phyloP scores from a whole-genome alignment of 2,113 vertebrate species.

The Uropsilus gracilis region DNA sequence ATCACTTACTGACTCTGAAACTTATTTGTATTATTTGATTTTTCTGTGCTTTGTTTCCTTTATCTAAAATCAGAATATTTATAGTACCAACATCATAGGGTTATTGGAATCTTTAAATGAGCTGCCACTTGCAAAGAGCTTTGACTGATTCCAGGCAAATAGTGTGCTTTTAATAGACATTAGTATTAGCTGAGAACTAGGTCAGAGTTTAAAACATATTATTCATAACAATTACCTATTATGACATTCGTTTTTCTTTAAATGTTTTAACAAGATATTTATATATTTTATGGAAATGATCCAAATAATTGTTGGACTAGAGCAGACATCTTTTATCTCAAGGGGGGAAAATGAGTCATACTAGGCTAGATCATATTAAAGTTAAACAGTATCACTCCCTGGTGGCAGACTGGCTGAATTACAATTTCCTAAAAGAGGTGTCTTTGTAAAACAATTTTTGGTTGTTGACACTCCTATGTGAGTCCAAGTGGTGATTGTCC shows the following conservation, averaged over 20 bases:
- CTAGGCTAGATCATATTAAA: background rate
- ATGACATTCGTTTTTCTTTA: background rate
- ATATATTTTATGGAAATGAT: background rate
- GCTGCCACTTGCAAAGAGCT: background rate
- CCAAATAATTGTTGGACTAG: background rate
- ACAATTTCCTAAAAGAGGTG: background rate
- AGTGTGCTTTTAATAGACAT: background rate
- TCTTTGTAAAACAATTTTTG: background rate
- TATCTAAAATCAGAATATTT: background rate
- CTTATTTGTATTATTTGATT: background rate
- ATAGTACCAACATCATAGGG: background rate
- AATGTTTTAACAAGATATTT: background rate
- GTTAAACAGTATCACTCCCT: background rate
- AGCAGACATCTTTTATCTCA: background rate
- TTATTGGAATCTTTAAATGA: background rate
- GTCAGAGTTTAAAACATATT: background rate
- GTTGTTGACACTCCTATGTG: background rate
- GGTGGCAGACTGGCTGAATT: background rate
- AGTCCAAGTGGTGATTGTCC: background rate
- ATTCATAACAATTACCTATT: background rate
- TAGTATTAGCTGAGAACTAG: background rate
- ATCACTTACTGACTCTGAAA: background rate
- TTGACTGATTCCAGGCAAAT: background rate
- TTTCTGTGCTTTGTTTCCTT: background rate
- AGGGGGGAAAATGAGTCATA: background rate